Percentiles rank a stretch among this genome's conserved stretches.
Conservation (phyloP, 2,113 vertebrate genomes). For the Galemys pyrenaicus region DNA sequence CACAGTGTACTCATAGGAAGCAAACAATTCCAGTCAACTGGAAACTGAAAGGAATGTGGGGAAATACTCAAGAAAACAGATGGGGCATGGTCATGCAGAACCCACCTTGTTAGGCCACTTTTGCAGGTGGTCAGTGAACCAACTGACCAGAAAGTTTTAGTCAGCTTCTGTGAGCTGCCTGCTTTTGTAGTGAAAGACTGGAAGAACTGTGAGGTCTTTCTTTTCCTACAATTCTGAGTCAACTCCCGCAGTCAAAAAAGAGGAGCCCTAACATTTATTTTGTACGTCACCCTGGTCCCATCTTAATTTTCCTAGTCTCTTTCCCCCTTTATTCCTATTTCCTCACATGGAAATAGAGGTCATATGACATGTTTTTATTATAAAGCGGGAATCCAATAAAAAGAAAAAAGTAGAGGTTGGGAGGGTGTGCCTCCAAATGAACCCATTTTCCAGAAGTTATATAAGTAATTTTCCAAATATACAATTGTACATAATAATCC, state of each 20-base stretch:
- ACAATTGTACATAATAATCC: background rate
- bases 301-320: background rate
- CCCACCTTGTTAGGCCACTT: background rate
- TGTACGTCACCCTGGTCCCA: background rate
- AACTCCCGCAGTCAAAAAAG: background rate
- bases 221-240: background rate
- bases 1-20: background rate
- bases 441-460: slow-evolving; percentile 11
- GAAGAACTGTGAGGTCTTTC: background rate
- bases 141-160: background rate
- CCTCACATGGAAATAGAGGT: background rate
- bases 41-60: background rate
- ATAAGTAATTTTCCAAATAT: background rate
- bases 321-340: background rate
- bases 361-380: background rate
- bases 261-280: background rate
- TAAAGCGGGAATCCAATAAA: background rate
- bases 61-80: background rate
- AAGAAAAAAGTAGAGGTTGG: background rate
- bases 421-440: background rate
- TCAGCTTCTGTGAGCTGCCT: background rate
- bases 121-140: background rate
- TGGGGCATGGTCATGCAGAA: background rate
- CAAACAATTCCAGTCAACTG: background rate
- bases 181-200: background rate